Evolutionary conservation across 2,888 invertebrate species (phyloP), one percentile per base, ranked within the genome.

Genomic region (Invenusta paracnida): DNA sequence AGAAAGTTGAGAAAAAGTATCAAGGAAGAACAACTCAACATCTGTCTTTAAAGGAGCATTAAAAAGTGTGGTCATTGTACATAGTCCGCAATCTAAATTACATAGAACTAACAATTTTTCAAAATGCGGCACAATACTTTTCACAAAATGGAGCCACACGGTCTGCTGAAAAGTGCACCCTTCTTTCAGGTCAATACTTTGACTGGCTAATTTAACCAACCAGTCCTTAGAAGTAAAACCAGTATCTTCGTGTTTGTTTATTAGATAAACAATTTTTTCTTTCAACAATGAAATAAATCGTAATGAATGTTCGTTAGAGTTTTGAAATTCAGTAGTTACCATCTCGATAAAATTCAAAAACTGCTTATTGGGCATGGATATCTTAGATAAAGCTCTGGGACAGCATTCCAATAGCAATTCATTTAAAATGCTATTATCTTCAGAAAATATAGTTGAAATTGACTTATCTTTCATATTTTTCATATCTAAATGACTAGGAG

Each of bases 101-200:
- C 73, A 73, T 13, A 73, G 23, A 5, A 73, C 5, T 23, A 73
- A 23, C 11, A 73, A 2, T 2, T 73, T 23, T 73, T 73, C 23
- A 2, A 73, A 23, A 73, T 73, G 11, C 2, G 73, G 73, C 23
- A 73, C 73, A 2, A 73, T 23, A 25, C 11, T 73, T 73, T 73
- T 73, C 11, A 73, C 73, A 5, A 73, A 23, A 73, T 73, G 73
- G 5, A 73, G 27, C 73, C 73, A 73, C 27, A 73, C 73, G 27
- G 73, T 25, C 25, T 73, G 73, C 27, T 73, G 73, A 73, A 73
- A 73, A 23, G 73, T 73, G 25, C 73, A 73, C 17, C 73, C 73
- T 73, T 73, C 73, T 23, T 73, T 73, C 23, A 73, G 23, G 25
- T 73, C 73, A 73, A 73, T 73, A 23, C 73, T 73, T 23, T 23